Conservation (phyloP, 1,140 invertebrate genomes). For the Rhynchophorus ferrugineus region DNA sequence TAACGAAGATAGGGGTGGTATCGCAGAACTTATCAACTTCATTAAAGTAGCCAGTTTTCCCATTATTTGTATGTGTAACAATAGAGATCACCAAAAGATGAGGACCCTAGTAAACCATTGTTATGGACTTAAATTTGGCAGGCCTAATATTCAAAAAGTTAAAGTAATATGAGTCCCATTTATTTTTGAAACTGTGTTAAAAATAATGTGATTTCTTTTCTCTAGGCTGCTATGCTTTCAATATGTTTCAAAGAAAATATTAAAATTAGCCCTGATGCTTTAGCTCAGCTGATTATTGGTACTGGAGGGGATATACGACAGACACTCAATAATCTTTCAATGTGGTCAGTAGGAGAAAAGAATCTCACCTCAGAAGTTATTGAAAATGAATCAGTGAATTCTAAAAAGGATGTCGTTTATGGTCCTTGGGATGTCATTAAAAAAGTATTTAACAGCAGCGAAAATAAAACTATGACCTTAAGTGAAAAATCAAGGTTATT, state of each 20-base stretch:
- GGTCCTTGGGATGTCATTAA: constrained; percentile 91
- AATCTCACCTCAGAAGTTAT: constrained; percentile 44
- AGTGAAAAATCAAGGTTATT: constrained; percentile 87
- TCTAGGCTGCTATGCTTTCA: constrained; percentile 76
- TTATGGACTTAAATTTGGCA: constrained; percentile 81
- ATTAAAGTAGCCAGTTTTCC: constrained; percentile 90
- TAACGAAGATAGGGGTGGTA: constrained; percentile 95
- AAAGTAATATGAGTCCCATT: constrained; percentile 50
- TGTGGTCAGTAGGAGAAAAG: constrained; percentile 59
- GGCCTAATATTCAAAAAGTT: constrained; percentile 84
- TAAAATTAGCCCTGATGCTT: constrained; percentile 65
- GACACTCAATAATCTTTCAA: constrained; percentile 78
- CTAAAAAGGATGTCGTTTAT: constrained; percentile 78
- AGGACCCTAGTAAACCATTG: constrained; percentile 89
- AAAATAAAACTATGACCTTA: constrained; percentile 74
- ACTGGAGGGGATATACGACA: constrained; percentile 93
- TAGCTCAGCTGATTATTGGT: constrained; percentile 78
- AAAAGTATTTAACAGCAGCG: constrained; percentile 79
- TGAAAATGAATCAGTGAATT: constrained; percentile 47
- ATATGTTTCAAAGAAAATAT: constrained; percentile 90
- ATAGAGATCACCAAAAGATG: constrained; percentile 91
- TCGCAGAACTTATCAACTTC: constrained; percentile 87
- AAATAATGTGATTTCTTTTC: constrained; percentile 1
- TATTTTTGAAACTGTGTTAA: too few relatives aligned
- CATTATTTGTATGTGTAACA: constrained; percentile 98